Evolutionary conservation across 2,113 vertebrate species (phyloP).

Genomic region (Malurus melanocephalus): DNA sequence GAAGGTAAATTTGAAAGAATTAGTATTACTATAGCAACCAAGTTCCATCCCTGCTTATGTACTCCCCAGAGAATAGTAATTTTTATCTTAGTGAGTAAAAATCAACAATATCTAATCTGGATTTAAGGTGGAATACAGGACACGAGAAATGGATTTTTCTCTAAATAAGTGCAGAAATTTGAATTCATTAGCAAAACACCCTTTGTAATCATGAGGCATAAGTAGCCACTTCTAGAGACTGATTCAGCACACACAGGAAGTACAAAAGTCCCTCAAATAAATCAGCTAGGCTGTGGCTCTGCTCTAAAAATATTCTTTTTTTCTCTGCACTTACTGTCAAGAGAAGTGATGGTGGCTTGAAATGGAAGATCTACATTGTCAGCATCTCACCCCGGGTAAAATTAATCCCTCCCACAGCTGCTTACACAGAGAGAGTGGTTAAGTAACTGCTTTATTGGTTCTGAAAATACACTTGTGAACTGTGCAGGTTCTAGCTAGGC

Average conservation of each 20-base stretch:
- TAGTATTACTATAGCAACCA: slow-evolving; percentile 39
- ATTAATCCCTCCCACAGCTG: not conserved
- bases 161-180: not conserved
- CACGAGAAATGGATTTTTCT: not conserved
- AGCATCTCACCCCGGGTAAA: not conserved
- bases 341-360: not conserved
- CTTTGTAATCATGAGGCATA: not conserved
- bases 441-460: not conserved
- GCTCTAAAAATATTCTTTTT: not conserved
- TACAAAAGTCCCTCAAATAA: not conserved
- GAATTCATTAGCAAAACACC: not conserved
- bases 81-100: not conserved
- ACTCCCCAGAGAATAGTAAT: not conserved
- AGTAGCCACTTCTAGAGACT: not conserved
- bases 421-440: not conserved
- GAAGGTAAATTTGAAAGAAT: not conserved
- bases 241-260: not conserved
- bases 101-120: not conserved
- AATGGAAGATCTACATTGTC: not conserved
- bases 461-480: not conserved
- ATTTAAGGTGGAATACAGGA: not conserved
- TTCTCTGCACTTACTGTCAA: not conserved
- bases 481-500: not conserved
- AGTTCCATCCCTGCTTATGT: not conserved
- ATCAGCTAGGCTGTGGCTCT: not conserved